Percentiles rank a stretch among this genome's conserved stretches.
Conservation (phyloP, 2,888 invertebrate genomes). For the Eupithecia exiguata region DNA sequence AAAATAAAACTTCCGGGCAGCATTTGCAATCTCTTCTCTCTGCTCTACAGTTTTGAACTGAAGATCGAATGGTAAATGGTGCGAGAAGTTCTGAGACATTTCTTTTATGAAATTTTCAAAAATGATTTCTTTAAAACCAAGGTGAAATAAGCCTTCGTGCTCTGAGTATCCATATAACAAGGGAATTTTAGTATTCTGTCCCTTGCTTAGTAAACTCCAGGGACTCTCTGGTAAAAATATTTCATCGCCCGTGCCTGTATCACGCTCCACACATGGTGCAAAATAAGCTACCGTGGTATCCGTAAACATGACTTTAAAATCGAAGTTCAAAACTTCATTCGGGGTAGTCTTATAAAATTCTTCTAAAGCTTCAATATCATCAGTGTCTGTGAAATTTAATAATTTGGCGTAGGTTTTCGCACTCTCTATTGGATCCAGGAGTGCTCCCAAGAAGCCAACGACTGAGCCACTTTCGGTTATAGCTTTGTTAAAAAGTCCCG, state of each 20-base stretch:
- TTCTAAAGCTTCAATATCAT: constrained; percentile 38
- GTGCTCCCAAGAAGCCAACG: neutral
- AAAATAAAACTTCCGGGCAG: constrained; percentile 36
- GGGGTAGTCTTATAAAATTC: constrained; percentile 35
- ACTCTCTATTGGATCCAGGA: constrained; percentile 20
- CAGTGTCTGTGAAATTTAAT: constrained; percentile 27
- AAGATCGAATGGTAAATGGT: constrained; percentile 48
- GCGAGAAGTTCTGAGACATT: constrained; percentile 23
- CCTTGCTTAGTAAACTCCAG: constrained; percentile 14
- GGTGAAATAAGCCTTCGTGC: neutral
- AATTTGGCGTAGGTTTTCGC: constrained; percentile 24
- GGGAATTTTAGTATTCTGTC: constrained; percentile 17
- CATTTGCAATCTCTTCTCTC: constrained; percentile 37
- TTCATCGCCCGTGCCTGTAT: constrained; percentile 20
- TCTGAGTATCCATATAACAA: constrained; percentile 25
- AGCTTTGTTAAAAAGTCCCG: constrained; percentile 40
- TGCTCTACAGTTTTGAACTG: constrained; percentile 33
- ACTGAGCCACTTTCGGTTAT: constrained; percentile 38
- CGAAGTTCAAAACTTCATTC: constrained; percentile 13
- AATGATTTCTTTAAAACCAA: neutral
- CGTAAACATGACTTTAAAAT: neutral
- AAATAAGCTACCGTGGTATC: constrained; percentile 11
- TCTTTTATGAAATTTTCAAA: neutral
- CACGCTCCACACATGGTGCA: constrained; percentile 29
- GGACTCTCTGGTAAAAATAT: constrained; percentile 25